Percentiles rank a stretch among this genome's conserved stretches.
Conservation (phyloP, 1,140 invertebrate genomes). For the Anastrepha ludens region DNA sequence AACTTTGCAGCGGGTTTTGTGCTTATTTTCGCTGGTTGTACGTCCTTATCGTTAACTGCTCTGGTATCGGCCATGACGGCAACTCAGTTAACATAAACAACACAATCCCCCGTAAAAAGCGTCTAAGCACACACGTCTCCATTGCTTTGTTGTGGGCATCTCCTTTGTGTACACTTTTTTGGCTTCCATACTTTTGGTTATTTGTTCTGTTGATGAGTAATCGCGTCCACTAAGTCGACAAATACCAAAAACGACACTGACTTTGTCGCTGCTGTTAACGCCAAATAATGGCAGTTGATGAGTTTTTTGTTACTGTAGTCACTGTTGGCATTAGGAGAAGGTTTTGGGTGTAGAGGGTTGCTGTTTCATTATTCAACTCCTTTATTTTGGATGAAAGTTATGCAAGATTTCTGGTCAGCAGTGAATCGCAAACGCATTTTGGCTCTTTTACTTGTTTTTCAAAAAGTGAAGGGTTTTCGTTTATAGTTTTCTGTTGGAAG, state of each 20-base stretch:
- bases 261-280: not conserved
- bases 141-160: not conserved
- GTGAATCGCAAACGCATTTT: too few species aligned
- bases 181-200: not conserved
- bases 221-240: not conserved
- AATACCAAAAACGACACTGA: not conserved
- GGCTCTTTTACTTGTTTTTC: too few species aligned
- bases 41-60: not conserved
- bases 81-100: slow-evolving; percentile 6
- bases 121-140: not conserved
- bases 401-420: too few species aligned
- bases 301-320: not conserved
- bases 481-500: too few species aligned
- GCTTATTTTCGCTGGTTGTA: not conserved
- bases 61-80: not conserved
- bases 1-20: not conserved
- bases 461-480: too few species aligned
- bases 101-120: too few species aligned
- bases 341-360: too few species aligned
- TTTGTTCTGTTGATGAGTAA: slow-evolving; percentile 13
- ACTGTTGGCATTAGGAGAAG: too few species aligned
- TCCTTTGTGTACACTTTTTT: not conserved
- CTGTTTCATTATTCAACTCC: too few species aligned
- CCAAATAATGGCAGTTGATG: not conserved
- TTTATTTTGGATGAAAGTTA: too few species aligned